These are phyloP conservation scores for Gerris buenoi DNA, from an alignment of 1,140 invertebrate species.

Conservation along the genomic window DNA sequence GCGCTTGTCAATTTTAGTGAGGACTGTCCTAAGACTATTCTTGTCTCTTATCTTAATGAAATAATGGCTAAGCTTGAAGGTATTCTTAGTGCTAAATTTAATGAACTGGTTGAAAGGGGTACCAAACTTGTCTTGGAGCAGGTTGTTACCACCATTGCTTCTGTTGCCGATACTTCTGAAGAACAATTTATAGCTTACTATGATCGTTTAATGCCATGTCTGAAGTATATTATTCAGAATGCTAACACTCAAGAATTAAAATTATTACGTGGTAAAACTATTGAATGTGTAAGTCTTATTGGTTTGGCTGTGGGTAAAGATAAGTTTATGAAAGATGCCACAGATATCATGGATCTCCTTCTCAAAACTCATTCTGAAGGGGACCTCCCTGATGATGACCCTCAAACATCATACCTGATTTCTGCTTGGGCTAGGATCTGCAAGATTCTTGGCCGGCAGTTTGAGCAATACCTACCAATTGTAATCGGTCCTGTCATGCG, in stretches of 20 bases:
- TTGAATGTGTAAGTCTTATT: constrained; percentile 97
- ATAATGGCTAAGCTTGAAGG: constrained; percentile 84
- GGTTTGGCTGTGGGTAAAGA: constrained; percentile 92
- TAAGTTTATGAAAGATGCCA: constrained; percentile 84
- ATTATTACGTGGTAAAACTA: constrained; percentile 84
- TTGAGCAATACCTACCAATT: constrained; percentile 89
- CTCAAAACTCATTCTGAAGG: constrained; percentile 73
- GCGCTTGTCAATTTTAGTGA: constrained; percentile 98
- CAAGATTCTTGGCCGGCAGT: constrained; percentile 86
- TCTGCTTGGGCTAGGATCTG: constrained; percentile 98
- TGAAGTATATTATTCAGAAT: constrained; percentile 95
- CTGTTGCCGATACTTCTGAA: constrained; percentile 95
- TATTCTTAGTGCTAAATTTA: constrained; percentile 83
- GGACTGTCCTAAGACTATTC: constrained; percentile 89
- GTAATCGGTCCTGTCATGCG: constrained; percentile 95
- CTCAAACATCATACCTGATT: constrained; percentile 94
- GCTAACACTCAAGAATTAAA: constrained; percentile 75
- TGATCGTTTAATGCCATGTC: constrained; percentile 78
- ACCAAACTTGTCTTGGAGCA: constrained; percentile 95
- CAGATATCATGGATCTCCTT: constrained; percentile 90
- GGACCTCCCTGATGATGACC: constrained; percentile 82
- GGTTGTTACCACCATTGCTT: constrained; percentile 92
- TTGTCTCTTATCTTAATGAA: constrained; percentile 75
- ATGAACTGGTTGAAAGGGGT: constrained; percentile 81
- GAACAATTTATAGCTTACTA: constrained; percentile 77